These are phyloP conservation scores for Suricata suricatta DNA, from an alignment of 2,113 vertebrate species.

Conservation along the genomic window DNA sequence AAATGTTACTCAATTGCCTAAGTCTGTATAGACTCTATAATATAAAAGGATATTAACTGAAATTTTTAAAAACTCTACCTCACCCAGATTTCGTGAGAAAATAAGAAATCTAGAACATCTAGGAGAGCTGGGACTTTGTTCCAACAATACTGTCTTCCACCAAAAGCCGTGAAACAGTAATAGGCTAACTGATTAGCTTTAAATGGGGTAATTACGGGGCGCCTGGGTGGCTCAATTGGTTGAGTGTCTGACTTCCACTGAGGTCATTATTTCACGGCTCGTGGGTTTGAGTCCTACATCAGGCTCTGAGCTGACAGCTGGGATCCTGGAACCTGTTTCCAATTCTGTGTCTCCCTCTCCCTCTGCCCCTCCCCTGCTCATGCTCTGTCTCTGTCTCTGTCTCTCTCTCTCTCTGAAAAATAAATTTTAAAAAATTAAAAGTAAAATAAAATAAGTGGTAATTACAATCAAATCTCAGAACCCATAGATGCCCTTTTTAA, in stretches of 20 bases:
- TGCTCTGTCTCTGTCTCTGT: too few species aligned
- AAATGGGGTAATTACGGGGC: not conserved
- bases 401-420: too few species aligned
- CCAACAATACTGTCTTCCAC: not conserved
- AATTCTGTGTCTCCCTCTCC: too few species aligned
- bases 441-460: not conserved
- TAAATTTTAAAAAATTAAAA: too few species aligned
- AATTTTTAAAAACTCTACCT: not conserved
- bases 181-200: slow-evolving; percentile 1
- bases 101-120: not conserved
- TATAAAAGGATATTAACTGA: not conserved
- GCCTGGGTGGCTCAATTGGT: too few species aligned
- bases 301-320: too few species aligned
- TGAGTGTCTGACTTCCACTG: too few species aligned
- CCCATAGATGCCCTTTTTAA: not conserved
- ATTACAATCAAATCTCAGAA: not conserved
- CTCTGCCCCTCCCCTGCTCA: too few species aligned
- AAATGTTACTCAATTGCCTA: not conserved
- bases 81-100: slow-evolving; percentile 1
- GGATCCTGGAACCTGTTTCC: too few species aligned
- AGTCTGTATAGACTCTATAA: not conserved
- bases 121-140: not conserved
- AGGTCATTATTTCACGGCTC: too few species aligned
- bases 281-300: too few species aligned
- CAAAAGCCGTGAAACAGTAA: not conserved